These are phyloP conservation scores for Tachina fera DNA, from an alignment of 2,888 invertebrate species.

Conservation along the genomic window DNA sequence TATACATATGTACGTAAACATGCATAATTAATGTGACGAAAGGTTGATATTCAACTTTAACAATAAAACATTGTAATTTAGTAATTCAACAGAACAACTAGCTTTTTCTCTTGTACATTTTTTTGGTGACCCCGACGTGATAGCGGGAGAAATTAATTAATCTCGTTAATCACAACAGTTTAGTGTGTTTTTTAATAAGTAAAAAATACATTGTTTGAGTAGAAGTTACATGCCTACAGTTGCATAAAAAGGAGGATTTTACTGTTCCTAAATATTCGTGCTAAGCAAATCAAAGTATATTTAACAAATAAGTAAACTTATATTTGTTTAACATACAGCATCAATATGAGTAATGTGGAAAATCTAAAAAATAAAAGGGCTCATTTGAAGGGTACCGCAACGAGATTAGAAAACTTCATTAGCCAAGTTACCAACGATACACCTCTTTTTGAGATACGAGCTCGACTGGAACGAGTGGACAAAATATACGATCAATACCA, in stretches of 20 bases:
- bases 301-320: too few relatives aligned
- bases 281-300: too few relatives aligned
- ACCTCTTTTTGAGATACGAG: neutral
- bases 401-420: neutral
- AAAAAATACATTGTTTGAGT: neutral
- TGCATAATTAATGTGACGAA: too few relatives aligned
- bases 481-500: neutral
- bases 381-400: neutral
- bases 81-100: too few relatives aligned
- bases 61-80: too few relatives aligned
- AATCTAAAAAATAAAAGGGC: neutral
- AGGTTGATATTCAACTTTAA: too few relatives aligned
- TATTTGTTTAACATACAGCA: too few relatives aligned
- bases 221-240: neutral
- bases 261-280: neutral
- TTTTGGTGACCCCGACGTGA: slow-evolving; percentile 11
- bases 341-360: slow-evolving; percentile 3
- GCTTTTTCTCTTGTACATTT: neutral
- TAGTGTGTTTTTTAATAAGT: neutral
- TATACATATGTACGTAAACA: too few relatives aligned
- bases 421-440: neutral
- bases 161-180: neutral
- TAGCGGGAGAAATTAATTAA: neutral
- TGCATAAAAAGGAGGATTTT: neutral
- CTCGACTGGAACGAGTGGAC: neutral